These are phyloP conservation scores for Amphiura filiformis DNA, from an alignment of 35 echinoderm and acorn worm genomes.

Conservation along the genomic window DNA sequence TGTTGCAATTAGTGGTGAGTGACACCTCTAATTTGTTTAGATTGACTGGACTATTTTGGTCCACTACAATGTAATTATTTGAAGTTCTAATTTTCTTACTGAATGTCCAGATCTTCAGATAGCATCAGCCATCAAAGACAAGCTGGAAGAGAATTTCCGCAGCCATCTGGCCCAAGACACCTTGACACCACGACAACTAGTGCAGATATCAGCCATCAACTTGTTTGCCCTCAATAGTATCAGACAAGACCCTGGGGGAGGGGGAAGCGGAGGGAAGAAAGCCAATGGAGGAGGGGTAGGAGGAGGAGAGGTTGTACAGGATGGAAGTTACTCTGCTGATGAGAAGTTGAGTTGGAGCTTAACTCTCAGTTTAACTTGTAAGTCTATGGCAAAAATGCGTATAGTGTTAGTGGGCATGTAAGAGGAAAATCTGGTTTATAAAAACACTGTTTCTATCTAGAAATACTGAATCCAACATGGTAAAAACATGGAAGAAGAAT, in stretches of 20 bases:
- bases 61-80: no score
- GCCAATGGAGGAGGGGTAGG: conserved; percentile 23
- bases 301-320: conserved; percentile 4
- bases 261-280: neutral
- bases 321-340: conserved; percentile 38
- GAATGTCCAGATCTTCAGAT: conserved; percentile 95
- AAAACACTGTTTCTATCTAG: no score
- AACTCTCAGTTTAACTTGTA: conserved; percentile 59
- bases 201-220: conserved; percentile 94
- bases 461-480: no score
- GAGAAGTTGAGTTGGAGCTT: conserved; percentile 70
- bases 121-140: conserved; percentile 86
- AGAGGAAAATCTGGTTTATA: no score
- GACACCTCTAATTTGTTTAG: no score
- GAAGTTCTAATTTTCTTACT: no score
- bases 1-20: no score
- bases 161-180: conserved; percentile 82
- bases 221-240: conserved; percentile 89
- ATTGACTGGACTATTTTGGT: no score
- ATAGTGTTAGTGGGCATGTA: neutral
- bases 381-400: neutral
- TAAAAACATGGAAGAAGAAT: no score
- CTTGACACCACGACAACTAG: conserved; percentile 84
- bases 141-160: conserved; percentile 94
- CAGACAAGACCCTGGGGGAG: conserved; percentile 36